Evolutionary conservation across 2,113 vertebrate genomes (phyloP), one percentile per base, ranked within the genome.

Genomic region (Chaenocephalus aceratus): DNA sequence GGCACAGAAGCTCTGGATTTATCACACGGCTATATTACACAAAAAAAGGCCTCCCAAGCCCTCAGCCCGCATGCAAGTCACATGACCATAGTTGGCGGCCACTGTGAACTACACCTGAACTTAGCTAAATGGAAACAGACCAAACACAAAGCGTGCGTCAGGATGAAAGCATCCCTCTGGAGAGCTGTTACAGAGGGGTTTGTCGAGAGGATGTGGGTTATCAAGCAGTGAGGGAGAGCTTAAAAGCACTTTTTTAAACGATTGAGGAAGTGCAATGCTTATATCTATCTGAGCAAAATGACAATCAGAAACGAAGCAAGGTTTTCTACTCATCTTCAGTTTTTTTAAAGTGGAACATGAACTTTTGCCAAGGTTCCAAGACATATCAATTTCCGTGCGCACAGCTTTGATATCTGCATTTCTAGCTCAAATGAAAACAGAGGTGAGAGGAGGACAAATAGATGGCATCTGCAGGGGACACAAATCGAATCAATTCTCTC

Each of bases 41-140:
- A 57, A 89, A 86, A 84, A 89, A 88, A 87, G 76, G 66, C 57
- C 85, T 88, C 85, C 72, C 57, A 66, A 86, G 63, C 75, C 78
- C 71, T 54, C 54, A 85, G 84, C 80, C 76, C 67, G 83, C 75
- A 72, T 69, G 72, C 59, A 65, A 77, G 86, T 93, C 91, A 92
- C 78, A 75, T 91, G 89, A 91, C 66, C 80, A 79, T 75, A 77
- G 90, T 75, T 85, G 72, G 86, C 85, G 72, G 90, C 86, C 85
- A 87, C 77, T 80, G 86, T 94, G 93, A 94, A 94, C 93, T 94
- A 91, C 89, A 94, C 92, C 93, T 94, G 93, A 94, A 94, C 93
- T 85, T 84, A 87, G 90, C 84, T 94, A 93, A 94, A 93, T 93
- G 93, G 87, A 94, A 94, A 93, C 93, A 94, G 93, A 93, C 92